A percentile compares a stretch with the other conserved stretches of the same genome.
phyloP scores from a whole-genome alignment of 2,888 invertebrate species.

The Diarsia brunnea region DNA sequence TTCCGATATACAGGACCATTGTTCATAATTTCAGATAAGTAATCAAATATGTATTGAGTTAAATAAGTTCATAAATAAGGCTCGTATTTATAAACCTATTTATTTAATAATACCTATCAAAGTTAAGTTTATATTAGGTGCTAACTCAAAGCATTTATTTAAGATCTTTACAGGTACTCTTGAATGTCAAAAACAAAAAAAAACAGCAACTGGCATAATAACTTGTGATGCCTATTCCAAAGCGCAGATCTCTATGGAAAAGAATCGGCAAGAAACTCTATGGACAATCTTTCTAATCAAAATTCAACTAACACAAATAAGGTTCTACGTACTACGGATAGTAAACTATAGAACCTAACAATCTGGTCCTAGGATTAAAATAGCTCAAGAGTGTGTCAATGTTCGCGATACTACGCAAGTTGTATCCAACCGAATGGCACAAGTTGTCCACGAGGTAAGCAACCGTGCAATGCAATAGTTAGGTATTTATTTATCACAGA shows the following conservation, averaged over 20 bases:
- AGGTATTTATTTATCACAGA: slow-evolving; percentile 25
- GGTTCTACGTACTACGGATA: neutral
- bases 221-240: no score
- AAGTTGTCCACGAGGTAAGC: slow-evolving; percentile 44
- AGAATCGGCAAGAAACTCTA: no score
- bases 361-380: slow-evolving; percentile 15
- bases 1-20: neutral
- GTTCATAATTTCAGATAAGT: neutral
- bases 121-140: neutral
- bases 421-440: slow-evolving; percentile 2
- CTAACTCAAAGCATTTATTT: no score
- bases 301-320: neutral
- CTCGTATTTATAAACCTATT: neutral
- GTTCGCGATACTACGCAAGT: slow-evolving; percentile 26
- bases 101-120: neutral
- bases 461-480: slow-evolving; percentile 26
- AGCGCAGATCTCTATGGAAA: no score
- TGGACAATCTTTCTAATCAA: no score
- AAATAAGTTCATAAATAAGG: neutral
- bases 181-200: no score
- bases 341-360: neutral
- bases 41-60: no score
- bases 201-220: no score
- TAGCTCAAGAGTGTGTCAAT: slow-evolving; percentile 42
- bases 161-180: no score